Conservation (phyloP, 2,797 vertebrate species). For the Harpagifer antarcticus region DNA sequence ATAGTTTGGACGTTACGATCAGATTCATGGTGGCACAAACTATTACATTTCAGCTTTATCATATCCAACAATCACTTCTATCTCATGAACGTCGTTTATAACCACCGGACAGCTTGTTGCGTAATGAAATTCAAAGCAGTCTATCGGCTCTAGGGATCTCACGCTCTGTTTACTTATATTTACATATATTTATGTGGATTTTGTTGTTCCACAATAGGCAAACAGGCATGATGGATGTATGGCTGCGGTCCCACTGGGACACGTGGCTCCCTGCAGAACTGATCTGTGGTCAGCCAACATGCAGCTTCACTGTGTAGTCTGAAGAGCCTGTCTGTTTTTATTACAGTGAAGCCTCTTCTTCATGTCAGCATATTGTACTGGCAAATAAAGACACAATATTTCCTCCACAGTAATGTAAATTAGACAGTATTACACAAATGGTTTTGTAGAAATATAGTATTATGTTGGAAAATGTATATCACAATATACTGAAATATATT, state of each 20-base stretch:
- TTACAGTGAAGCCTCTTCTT: constrained; percentile 35
- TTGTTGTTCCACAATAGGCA: constrained; percentile 77
- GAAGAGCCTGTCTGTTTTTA: constrained; percentile 23
- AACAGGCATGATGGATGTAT: constrained; percentile 82
- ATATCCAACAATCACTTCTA: constrained; percentile 85
- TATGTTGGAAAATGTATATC: neutral
- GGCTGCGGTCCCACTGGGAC: constrained; percentile 48
- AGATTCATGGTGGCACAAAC: constrained; percentile 96
- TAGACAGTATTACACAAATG: neutral
- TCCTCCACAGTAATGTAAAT: neutral
- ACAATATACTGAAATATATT: neutral
- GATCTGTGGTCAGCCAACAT: constrained; percentile 60
- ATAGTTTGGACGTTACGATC: constrained; percentile 91
- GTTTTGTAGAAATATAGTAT: neutral
- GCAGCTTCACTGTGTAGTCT: constrained; percentile 42
- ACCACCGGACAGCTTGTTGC: constrained; percentile 86
- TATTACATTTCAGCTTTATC: constrained; percentile 92
- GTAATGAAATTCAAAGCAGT: constrained; percentile 88
- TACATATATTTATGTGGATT: constrained; percentile 82
- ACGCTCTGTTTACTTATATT: constrained; percentile 83
- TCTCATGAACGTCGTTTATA: constrained; percentile 92
- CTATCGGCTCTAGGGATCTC: constrained; percentile 79
- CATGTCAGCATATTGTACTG: constrained; percentile 18
- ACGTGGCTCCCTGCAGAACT: constrained; percentile 56
- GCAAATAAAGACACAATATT: constrained; percentile 9